Base-by-base conservation (phyloP, 92 coral and sea anemone genomes). In the Porites rus region DNA sequence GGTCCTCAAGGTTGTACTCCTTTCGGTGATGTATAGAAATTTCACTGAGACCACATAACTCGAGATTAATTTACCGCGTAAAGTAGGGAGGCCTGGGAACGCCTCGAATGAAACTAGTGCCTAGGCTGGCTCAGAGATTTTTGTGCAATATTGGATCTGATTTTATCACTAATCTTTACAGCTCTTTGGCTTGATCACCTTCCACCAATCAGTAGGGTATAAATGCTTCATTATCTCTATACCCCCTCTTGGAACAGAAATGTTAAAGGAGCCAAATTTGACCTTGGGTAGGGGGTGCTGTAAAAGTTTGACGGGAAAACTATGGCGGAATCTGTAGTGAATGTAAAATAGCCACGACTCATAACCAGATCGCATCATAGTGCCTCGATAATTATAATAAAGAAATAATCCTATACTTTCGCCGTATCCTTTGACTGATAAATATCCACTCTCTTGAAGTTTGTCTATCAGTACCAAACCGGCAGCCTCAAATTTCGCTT, bases 251-350 rank as follows among this genome's bases (percentile, higher is more conserved):
- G 90, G 90, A 14, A 86, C 74, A 46, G 81, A 71, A n/a, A 78
- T 46, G 56, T 86, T 66, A 43, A 78, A 78, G 38, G n/a, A 64
- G 6, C 90, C 90, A 61, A 87, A 87, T 10, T 54, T 74, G 8
- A 81, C 72, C 22, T 87, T 87, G 66, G 90, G 86, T 51, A 87
- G 85, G 2, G 86, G 53, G 68, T 67, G 53, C 72, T 84, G n/a
- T 19, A 78, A 74, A 16, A 76, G 79, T 60, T 28, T 19, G 4
- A 88, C 20, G 5, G 92, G 88, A 77, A 88, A 88, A 8, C 78
- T 43, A 8, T 82, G 74, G 20, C 54, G 46, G 7, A 82, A 19
- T 50, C 65, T 38, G 31, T 76, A 89, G 64, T 89, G 52, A 8
- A 89, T 52, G 3, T 20, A 72, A 60, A 60, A 20, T 1, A 89